Percentiles rank a stretch among this genome's conserved stretches.
Evolutionary conservation across 2,797 vertebrate genomes (phyloP).

Genomic region (Nasua narica): DNA sequence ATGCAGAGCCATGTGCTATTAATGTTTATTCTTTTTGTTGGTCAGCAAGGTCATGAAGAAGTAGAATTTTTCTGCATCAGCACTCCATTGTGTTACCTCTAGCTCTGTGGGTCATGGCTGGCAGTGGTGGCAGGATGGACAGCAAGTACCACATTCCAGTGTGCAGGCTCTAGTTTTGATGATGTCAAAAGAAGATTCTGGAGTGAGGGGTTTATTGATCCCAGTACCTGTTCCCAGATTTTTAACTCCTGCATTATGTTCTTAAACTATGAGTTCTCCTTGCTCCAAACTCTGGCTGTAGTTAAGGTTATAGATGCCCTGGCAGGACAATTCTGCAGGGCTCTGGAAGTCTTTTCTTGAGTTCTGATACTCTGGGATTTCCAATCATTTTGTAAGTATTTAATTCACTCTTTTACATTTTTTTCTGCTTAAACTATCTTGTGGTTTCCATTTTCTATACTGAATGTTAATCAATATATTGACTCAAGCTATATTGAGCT

Average conservation of each 20-base stretch:
- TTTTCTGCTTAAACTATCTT: background rate
- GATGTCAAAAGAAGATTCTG: background rate
- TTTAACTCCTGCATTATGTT: background rate
- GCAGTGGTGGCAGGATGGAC: background rate
- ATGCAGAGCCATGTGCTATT: background rate
- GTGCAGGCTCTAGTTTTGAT: background rate
- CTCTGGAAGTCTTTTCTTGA: background rate
- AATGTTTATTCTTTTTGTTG: background rate
- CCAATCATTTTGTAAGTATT: background rate
- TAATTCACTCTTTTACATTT: background rate
- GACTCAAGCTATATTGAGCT: background rate
- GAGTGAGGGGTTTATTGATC: background rate
- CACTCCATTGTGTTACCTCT: background rate
- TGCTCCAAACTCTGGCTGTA: background rate
- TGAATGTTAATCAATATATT: background rate
- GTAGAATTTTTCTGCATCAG: background rate
- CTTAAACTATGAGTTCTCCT: background rate
- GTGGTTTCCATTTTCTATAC: background rate
- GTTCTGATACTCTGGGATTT: background rate
- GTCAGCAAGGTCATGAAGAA: background rate
- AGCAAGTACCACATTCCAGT: background rate
- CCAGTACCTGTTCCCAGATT: background rate
- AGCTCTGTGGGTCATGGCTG: background rate
- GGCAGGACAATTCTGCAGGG: background rate
- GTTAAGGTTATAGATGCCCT: background rate